A percentile compares a stretch with the other conserved stretches of the same genome.
phyloP scores from a whole-genome alignment of 2,797 vertebrate species.

The Clarias laeviceps region DNA sequence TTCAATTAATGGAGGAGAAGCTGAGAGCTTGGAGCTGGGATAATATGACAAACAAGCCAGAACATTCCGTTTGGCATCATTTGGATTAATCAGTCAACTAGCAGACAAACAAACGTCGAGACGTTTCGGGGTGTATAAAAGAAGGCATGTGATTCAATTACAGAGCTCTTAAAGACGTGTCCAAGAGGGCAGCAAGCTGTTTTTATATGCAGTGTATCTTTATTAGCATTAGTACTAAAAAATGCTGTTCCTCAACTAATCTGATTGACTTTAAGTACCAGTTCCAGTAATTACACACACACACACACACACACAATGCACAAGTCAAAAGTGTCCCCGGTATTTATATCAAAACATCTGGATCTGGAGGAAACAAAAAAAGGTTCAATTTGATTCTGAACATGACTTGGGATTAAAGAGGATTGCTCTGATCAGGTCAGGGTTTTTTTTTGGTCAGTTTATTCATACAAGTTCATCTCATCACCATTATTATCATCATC shows the following conservation, averaged over 20 bases:
- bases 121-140: slow-evolving; percentile 71
- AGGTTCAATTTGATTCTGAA: background rate
- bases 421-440: background rate
- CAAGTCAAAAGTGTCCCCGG: background rate
- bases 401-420: background rate
- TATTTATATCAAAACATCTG: background rate
- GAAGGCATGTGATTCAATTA: slow-evolving; percentile 79
- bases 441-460: background rate
- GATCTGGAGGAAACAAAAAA: background rate
- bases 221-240: background rate
- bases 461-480: background rate
- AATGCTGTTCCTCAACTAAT: background rate
- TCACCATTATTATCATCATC: no score
- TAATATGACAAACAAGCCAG: slow-evolving; percentile 81
- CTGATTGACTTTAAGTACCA: background rate
- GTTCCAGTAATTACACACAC: background rate
- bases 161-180: slow-evolving; percentile 68
- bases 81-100: slow-evolving; percentile 81
- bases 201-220: background rate
- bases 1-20: slow-evolving; percentile 47
- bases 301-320: no score
- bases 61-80: slow-evolving; percentile 79
- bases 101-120: slow-evolving; percentile 73
- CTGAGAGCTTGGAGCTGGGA: slow-evolving; percentile 58
- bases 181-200: slow-evolving; percentile 5